Evolutionary conservation across 1,140 invertebrate genomes (phyloP), one percentile per base, ranked within the genome.

Genomic region (Choristoneura fumiferana): DNA sequence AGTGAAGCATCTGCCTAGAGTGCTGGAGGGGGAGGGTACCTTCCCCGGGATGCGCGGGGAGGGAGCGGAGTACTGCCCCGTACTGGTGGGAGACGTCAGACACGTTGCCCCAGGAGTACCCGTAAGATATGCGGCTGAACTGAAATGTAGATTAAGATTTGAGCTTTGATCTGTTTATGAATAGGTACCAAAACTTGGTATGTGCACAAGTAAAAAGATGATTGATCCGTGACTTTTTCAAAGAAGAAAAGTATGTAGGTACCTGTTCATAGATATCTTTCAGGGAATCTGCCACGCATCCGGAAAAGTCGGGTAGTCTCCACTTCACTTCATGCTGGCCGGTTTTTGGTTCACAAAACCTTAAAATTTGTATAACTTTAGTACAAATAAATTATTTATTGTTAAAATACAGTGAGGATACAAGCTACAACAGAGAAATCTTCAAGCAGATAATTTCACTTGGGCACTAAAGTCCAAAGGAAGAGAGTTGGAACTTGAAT

Each of bases 241-340:
- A n/a, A n/a, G n/a, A n/a, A n/a, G n/a, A 36, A 5, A 13, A 17
- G 4, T 37, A n/a, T 6, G 29, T 13, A 36, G 9, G 6, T 87
- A 95, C 94, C 74, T 93, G 91, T 69, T 93, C 91, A 67, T 93
- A 93, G 60, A 93, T 92, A 56, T 91, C 81, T 22, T 91, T 78
- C 8, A 96, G 78, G 0, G 92, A 91, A 66, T 94, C 91, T 6
- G 93, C 91, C 0, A 94, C 87, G 66, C 95, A 96, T 8, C 89
- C 85, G 1, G 94, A 94, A 71, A 95, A 95, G 75, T 96, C 94
- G 2, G 95, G 94, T 17, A 91, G 80, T 39, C 92, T 90, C 95
- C 95, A 96, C 58, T 92, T 91, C 0, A 94, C 92, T 29, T 91
- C 92, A 8, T 79, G 82, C 29, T 86, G 84, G 14, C 75, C 78